Conservation (phyloP, 2,113 vertebrate species). For the Tragelaphus buxtoni region DNA sequence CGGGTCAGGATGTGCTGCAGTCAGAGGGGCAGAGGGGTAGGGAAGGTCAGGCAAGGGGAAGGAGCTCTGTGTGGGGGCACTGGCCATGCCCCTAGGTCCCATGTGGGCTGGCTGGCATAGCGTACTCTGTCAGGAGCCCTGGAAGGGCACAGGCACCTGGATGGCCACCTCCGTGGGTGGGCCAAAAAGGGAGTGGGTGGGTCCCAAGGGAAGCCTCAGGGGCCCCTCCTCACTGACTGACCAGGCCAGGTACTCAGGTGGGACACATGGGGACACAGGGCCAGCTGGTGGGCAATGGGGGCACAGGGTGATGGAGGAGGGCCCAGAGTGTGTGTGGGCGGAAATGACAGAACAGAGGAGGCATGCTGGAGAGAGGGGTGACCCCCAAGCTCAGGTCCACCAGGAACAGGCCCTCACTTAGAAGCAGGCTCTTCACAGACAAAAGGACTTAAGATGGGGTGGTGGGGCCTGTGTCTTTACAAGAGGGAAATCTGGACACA, state of each 20-base stretch:
- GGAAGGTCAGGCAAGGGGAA: no score
- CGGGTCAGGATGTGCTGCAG: not conserved
- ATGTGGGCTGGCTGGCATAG: not conserved
- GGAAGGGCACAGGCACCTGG: not conserved
- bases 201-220: not conserved
- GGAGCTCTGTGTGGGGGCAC: not conserved
- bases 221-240: not conserved
- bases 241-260: not conserved
- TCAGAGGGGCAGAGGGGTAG: not conserved
- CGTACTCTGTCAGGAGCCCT: not conserved
- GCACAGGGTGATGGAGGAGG: not conserved
- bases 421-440: not conserved
- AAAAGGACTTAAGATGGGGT: not conserved
- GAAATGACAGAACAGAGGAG: not conserved
- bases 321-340: not conserved
- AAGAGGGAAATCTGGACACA: not conserved
- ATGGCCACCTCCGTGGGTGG: not conserved
- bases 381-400: not conserved
- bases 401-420: not conserved
- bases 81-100: rapidly evolving
- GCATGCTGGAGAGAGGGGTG: rapidly evolving
- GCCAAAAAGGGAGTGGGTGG: not conserved
- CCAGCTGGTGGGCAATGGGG: not conserved
- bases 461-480: no score
- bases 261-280: not conserved